Evolutionary conservation across 2,888 invertebrate species (phyloP).

Genomic region (Merodon equestris): DNA sequence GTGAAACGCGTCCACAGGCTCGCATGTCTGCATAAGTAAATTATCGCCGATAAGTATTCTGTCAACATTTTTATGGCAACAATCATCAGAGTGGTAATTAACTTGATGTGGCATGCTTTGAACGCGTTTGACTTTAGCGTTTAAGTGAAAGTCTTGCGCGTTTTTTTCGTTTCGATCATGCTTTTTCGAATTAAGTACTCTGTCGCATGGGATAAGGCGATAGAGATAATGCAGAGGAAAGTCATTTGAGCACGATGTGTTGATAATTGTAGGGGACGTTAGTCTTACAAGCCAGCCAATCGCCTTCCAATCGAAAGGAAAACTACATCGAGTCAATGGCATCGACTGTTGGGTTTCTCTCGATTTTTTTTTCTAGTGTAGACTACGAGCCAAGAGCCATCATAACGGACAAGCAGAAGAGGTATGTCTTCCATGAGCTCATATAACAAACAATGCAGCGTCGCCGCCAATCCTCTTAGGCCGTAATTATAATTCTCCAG

Average conservation of each 20-base stretch:
- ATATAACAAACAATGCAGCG: slow-evolving; percentile 37
- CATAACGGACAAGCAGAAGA: slow-evolving; percentile 52
- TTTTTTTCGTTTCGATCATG: neutral
- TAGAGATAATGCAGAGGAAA: no score
- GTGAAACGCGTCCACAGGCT: neutral
- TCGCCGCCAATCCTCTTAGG: slow-evolving; percentile 55
- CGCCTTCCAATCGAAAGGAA: slow-evolving; percentile 54
- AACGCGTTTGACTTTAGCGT: slow-evolving; percentile 35
- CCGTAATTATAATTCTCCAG: slow-evolving; percentile 58
- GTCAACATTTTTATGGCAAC: slow-evolving; percentile 49
- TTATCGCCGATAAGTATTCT: slow-evolving; percentile 28
- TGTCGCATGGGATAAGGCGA: no score
- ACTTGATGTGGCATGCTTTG: slow-evolving; percentile 43
- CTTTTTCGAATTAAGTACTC: no score
- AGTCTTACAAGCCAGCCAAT: no score
- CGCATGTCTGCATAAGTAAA: slow-evolving; percentile 14
- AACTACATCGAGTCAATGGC: slow-evolving; percentile 58
- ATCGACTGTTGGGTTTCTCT: slow-evolving; percentile 29
- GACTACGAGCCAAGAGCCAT: slow-evolving; percentile 1
- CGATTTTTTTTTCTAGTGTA: slow-evolving; percentile 43
- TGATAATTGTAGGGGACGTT: no score
- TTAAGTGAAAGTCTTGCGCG: slow-evolving; percentile 60
- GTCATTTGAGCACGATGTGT: no score
- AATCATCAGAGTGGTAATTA: slow-evolving; percentile 54
- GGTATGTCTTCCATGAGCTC: slow-evolving; percentile 52